phyloP scores from a whole-genome alignment of 2,797 vertebrate genomes.

The Hydrophis major region DNA sequence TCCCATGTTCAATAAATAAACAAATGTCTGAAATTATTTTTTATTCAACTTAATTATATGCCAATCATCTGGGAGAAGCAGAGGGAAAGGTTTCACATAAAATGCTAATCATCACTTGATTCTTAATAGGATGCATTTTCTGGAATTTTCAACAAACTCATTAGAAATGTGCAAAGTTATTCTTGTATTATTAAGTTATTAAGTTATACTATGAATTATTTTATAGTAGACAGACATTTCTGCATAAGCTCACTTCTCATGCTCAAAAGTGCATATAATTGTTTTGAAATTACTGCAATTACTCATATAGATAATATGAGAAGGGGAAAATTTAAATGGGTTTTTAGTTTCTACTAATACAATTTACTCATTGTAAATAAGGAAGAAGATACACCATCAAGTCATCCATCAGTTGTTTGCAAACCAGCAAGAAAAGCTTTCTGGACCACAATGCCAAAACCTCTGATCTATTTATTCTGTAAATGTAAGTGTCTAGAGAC shows the following conservation, averaged over 20 bases:
- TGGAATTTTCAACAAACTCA: conserved; percentile 15
- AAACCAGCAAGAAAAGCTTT: conserved; percentile 38
- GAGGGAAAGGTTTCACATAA: background rate
- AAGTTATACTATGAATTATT: conserved; percentile 8
- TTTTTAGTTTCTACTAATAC: conserved; percentile 42
- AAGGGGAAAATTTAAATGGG: conserved; percentile 24
- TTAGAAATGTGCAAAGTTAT: conserved; percentile 13
- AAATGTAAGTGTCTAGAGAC: conserved; percentile 52
- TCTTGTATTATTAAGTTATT: background rate
- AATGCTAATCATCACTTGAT: background rate
- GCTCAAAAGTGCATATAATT: background rate
- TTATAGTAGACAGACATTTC: conserved; percentile 19
- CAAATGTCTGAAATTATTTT: background rate
- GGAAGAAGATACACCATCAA: conserved; percentile 40
- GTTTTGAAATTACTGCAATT: conserved; percentile 26
- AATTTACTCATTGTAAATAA: conserved; percentile 22
- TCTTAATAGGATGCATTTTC: background rate
- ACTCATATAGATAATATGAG: conserved; percentile 29
- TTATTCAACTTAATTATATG: background rate
- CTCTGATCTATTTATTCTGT: conserved; percentile 38
- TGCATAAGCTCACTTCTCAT: conserved; percentile 5
- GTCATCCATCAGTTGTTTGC: conserved; percentile 21
- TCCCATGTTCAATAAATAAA: background rate
- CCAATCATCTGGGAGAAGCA: background rate
- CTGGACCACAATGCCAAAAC: conserved; percentile 35